Base-by-base conservation (phyloP, 2,797 vertebrate genomes). In the Dallia pectoralis region DNA sequence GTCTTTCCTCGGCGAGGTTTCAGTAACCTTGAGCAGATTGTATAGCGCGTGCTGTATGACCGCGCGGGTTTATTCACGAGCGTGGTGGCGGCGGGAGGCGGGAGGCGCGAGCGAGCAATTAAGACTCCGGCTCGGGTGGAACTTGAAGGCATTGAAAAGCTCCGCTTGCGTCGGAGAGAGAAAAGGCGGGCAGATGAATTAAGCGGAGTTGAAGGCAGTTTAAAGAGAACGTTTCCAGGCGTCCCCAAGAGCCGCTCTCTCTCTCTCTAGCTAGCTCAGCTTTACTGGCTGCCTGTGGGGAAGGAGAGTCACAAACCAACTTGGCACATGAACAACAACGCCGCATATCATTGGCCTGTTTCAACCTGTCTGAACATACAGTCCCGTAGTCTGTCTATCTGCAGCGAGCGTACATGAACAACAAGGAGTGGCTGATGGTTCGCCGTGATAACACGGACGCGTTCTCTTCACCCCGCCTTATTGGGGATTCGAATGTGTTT, bases 11-110 rank as follows among this genome's bases (percentile, higher is more conserved):
- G 65, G 47, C 30, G 67, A 71, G 56, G 44, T 81, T 85, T 81
- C 70, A 83, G 86, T 78, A 82, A 85, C 74, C 81, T 87, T 82
- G 80, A 82, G 53, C 63, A 56, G 71, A 32, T 66, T 56, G 68
- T 30, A 12, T 49, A 81, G 71, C 49, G 25, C 3, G 75, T 69
- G 74, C 64, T 40, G 62, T 5, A n/a, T n/a, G n/a, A n/a, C n/a
- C n/a, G n/a, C n/a, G n/a, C n/a, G 4, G 77, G 40, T 79, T 71
- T 33, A 68, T 80, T 82, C 70, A 68, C 25, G 30, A 79, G 74
- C 64, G n/a, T 47, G 7, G 25, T 19, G 40, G 73, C 61, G 71
- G 74, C 49, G 69, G 29, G 69, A 19, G 71, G 74, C 49, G 69
- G 29, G 69, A 19, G 9, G n/a, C 51, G 9, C 66, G 64, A 72